phyloP scores from a whole-genome alignment of 2,888 invertebrate species.

The Drosophila stalkeri region DNA sequence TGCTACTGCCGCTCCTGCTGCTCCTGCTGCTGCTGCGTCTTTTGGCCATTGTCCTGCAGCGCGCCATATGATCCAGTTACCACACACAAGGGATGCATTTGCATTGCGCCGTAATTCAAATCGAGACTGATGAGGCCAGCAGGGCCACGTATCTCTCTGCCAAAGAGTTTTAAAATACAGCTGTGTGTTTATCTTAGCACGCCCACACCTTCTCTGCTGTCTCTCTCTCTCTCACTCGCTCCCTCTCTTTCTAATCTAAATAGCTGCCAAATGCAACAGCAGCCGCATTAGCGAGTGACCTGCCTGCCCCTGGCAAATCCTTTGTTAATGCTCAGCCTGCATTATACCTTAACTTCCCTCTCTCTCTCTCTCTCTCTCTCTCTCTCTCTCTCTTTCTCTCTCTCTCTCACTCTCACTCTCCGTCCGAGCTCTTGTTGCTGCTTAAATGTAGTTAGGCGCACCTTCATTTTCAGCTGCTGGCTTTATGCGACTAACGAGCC shows the following conservation, averaged over 20 bases:
- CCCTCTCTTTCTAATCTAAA: background rate
- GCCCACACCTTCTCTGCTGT: background rate
- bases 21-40: conserved; percentile 8
- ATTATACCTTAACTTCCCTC: background rate
- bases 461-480: conserved; percentile 29
- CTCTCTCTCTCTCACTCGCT: background rate
- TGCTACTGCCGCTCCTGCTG: conserved; percentile 7
- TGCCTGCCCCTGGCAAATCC: conserved; percentile 10
- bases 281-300: conserved; percentile 14
- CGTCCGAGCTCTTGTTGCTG: background rate
- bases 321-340: conserved; percentile 44
- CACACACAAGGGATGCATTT: conserved; percentile 48
- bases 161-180: conserved; percentile 14
- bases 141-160: conserved; percentile 12
- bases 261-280: conserved; percentile 18
- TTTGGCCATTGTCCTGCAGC: conserved; percentile 16
- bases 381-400: background rate
- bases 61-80: conserved; percentile 28
- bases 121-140: conserved; percentile 30
- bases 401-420: background rate
- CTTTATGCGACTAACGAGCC: conserved; percentile 37
- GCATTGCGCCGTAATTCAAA: conserved; percentile 35
- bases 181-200: conserved; percentile 9
- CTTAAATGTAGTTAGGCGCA: conserved; percentile 36
- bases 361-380: background rate